Conservation (phyloP, 2,113 vertebrate species). For the Saguinus imperator region DNA sequence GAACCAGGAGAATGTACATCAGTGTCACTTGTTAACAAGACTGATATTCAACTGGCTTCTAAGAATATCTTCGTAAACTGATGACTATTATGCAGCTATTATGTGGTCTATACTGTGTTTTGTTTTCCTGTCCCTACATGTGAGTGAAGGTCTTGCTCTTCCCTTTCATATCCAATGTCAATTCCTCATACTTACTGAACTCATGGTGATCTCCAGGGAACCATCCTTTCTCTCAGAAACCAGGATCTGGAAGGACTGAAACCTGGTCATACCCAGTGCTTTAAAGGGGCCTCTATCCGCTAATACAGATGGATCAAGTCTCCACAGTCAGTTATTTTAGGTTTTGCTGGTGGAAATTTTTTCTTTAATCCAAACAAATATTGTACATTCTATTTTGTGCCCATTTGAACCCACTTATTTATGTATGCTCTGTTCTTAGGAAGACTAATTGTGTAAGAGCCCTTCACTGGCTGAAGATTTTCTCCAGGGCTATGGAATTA, state of each 20-base stretch:
- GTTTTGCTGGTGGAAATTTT: background rate
- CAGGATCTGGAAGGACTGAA: background rate
- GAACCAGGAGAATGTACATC: background rate
- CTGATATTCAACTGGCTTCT: constrained; percentile 25
- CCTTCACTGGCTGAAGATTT: background rate
- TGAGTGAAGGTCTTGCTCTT: background rate
- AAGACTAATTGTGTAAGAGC: background rate
- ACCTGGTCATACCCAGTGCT: background rate
- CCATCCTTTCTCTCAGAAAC: background rate
- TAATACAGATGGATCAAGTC: background rate
- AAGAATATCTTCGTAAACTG: constrained; percentile 40
- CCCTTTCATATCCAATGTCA: background rate
- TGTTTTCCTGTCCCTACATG: background rate
- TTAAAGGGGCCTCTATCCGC: background rate
- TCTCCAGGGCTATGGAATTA: background rate
- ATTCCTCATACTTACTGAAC: background rate
- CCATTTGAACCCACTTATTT: background rate
- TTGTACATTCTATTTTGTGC: background rate
- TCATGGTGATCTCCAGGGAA: background rate
- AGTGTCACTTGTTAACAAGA: constrained; percentile 33
- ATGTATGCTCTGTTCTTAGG: background rate
- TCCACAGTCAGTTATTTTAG: background rate
- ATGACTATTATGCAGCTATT: background rate
- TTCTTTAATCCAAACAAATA: constrained; percentile 20
- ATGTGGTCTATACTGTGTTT: background rate